Evolutionary conservation across 2,113 vertebrate genomes (phyloP).

Genomic region (Piaya cayana): DNA sequence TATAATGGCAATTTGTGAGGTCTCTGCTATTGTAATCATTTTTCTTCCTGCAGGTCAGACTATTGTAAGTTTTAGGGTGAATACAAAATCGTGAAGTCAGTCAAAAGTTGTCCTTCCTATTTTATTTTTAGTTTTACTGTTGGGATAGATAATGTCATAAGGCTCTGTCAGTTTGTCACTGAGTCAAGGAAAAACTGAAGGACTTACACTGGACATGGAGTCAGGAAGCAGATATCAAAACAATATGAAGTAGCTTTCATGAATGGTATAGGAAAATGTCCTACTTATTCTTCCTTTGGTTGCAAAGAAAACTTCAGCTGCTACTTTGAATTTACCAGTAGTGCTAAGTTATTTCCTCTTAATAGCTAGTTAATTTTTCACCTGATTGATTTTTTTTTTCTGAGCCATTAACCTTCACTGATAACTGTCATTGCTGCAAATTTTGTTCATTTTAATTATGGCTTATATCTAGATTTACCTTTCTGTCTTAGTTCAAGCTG

Average conservation of each 20-base stretch:
- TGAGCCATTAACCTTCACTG: conserved; percentile 11
- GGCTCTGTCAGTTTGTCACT: neutral
- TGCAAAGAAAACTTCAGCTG: neutral
- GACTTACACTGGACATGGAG: neutral
- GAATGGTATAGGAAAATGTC: neutral
- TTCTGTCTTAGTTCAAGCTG: conserved; percentile 11
- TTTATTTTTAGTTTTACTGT: neutral
- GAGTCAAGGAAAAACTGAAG: neutral
- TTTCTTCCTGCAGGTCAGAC: neutral
- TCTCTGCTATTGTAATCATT: neutral
- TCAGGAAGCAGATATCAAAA: neutral
- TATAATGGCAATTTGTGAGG: neutral
- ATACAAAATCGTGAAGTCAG: neutral
- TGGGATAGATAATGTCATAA: neutral
- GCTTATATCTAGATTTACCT: conserved; percentile 5
- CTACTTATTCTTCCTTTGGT: neutral
- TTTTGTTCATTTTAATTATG: conserved; percentile 41
- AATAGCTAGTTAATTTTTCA: conserved; percentile 53
- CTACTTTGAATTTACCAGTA: neutral
- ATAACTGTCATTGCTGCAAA: neutral
- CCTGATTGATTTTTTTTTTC: conserved; percentile 21
- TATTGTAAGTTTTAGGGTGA: neutral
- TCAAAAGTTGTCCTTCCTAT: neutral
- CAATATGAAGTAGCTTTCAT: neutral
- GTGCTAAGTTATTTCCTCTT: conserved; percentile 6